Base-by-base conservation (phyloP, 2,888 invertebrate genomes). In the Nomada lathburiana region DNA sequence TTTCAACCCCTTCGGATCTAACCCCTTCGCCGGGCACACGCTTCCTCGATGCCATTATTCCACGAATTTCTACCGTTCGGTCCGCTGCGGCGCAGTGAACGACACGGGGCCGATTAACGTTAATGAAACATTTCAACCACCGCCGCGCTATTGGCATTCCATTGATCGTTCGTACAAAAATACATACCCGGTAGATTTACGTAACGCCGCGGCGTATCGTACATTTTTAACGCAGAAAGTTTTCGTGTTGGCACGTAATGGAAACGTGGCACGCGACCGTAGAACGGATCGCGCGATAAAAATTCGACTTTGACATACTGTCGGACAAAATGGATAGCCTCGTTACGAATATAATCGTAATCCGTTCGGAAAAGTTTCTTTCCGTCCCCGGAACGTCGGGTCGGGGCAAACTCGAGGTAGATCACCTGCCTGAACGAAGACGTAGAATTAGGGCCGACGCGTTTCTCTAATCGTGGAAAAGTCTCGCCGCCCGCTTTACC, bases 231-330 rank as follows among this genome's bases (percentile, higher is more conserved):
- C 53, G 23, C 60, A 16, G 23, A 18, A 26, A 53, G 60, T 65
- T 53, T 71, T 65, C 71, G 60, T 78, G 70, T 42, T 47, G 23
- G 29, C 16, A 13, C 11, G 65, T 78, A 78, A 78, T 64, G 80
- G 65, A 78, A 73, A 70, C 53, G 69, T 7, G 69, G 69, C 81
- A 81, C 80, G 81, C 81, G 80, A 81, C 74, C 53, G 20, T 53
- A 3, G 42, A 80, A 60, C 70, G 74, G 74, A 74, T 74, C 70
- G 73, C 74, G 23, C 73, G 77, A 86, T 86, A 80, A 71, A 78
- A 80, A 63, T 77, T 77, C 65, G 64, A 53, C 76, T 77, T n/a
- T 52, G 59, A 59, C 55, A 20, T 55, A 20, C 55, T 26, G 23
- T 3, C 23, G 23, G 23, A 26, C 11, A 20, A 57, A 26, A 57